Base-by-base conservation (phyloP, 2,797 vertebrate species). In the Hypotaenidia philippensis region DNA sequence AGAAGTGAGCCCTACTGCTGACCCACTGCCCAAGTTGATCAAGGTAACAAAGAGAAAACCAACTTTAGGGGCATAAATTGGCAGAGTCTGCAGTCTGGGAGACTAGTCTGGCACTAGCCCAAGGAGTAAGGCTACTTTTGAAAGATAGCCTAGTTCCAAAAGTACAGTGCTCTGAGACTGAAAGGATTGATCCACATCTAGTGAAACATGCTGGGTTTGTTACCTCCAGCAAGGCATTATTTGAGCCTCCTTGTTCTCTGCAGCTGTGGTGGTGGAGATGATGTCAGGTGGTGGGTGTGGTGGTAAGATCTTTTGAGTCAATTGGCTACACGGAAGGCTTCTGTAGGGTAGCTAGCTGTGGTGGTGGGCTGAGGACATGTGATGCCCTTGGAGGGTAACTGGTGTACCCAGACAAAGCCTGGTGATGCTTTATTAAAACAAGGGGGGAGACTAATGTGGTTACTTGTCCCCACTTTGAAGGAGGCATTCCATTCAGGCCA, bases 241-340 rank as follows among this genome's bases (percentile, higher is more conserved):
- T 64, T 21, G 16, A 17, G 9, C 11, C 11, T 81, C 19, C 13
- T 6, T 15, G 50, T 2, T 8, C 13, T 80, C 60, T n/a, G 18
- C 22, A 83, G 34, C 26, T 83, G 71, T 52, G 27, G 7, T 52
- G 22, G 19, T 34, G 34, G n/a, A 27, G 23, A 11, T n/a, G 13
- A 4, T 44, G 17, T 40, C 23, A 79, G 38, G 13, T 45, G 26
- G 27, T 36, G 32, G 47, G 10, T 22, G 10, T 57, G 50, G 26
- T 14, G 23, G 11, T 45, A 32, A 83, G 12, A 15, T 1, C 5
- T 61, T 34, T 23, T 9, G 22, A 8, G 10, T 40, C 8, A 25
- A 2, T 3, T 12, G 3, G 12, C 1, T 59, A 11, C 1, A 4
- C 4, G 5, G 32, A 29, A 25, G 10, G 6, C 0, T 5, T 25